Evolutionary conservation across 1,140 invertebrate genomes (phyloP), one percentile per base, ranked within the genome.

Genomic region (Potamilus streckersoni): DNA sequence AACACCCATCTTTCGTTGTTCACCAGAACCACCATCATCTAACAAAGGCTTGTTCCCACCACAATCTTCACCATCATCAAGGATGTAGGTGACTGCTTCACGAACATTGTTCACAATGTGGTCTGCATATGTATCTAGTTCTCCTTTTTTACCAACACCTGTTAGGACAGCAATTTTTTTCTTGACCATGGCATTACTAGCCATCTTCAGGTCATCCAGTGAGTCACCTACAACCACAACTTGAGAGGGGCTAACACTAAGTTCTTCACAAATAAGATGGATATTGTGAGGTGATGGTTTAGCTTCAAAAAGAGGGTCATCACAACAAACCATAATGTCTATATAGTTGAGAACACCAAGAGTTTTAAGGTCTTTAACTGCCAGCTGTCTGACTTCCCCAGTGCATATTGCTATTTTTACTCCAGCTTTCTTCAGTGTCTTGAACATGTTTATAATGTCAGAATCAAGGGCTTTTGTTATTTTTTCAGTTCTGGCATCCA

Each of bases 331-430:
- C 71, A 92, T 81, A 69, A 89, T 85, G 80, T 92, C 91, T 2
- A 86, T 76, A 74, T 86, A 86, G n/a, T 85, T 80, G 23, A 87
- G 80, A 0, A 91, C 76, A 14, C 81, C 87, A 14, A 91, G 70
- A 20, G 74, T 71, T 63, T 82, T 77, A 27, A 91, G 73, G 56
- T 87, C 85, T 13, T 78, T 74, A 19, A 90, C 66, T 1, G 89
- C 87, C 56, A 81, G 85, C 59, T 85, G 83, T 27, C 87, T 82
- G n/a, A 73, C 81, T 62, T 90, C 90, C 20, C 86, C 83, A 6
- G 91, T 91, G 79, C 88, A 90, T 49, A 91, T 86, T 56, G 90
- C 91, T 66, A 91, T 88, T 79, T 91, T 91, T 8, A 91, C 80
- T 17, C 87, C 87, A 73, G 85, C 82, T 27, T 83, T 70, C 72